These are phyloP conservation scores for Sepioteuthis lessoniana DNA, from an alignment of 2,888 invertebrate species.

Conservation along the genomic window DNA sequence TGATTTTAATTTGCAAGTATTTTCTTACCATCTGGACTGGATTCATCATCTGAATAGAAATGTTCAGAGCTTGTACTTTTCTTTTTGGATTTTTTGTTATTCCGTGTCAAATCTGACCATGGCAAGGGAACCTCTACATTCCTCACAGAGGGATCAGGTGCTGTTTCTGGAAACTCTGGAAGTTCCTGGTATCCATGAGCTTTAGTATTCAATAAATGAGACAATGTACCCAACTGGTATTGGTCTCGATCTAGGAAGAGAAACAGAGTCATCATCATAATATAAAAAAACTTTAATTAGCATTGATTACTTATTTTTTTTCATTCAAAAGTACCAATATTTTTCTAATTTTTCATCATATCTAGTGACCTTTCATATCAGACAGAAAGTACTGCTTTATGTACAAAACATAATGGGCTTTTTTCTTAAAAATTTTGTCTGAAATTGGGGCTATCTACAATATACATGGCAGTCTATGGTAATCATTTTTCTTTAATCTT, in stretches of 20 bases:
- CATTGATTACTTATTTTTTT: too few species aligned
- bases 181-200: constrained; percentile 92
- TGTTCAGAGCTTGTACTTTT: constrained; percentile 76
- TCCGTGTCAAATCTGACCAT: constrained; percentile 62
- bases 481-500: too few species aligned
- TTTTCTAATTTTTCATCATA: too few species aligned
- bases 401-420: too few species aligned
- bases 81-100: constrained; percentile 59
- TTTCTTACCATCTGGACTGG: constrained; percentile 61
- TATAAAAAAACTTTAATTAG: not conserved
- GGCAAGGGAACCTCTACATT: constrained; percentile 79
- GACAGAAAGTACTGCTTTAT: too few species aligned
- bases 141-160: constrained; percentile 85
- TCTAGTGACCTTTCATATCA: too few species aligned
- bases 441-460: too few species aligned
- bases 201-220: constrained; percentile 91
- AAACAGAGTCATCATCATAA: not conserved
- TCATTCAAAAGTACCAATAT: too few species aligned
- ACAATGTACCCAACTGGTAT: constrained; percentile 94
- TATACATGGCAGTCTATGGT: too few species aligned
- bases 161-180: constrained; percentile 85
- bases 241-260: constrained; percentile 84
- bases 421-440: too few species aligned
- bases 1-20: not conserved
- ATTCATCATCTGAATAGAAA: constrained; percentile 81